Percentiles rank a stretch among this genome's conserved stretches.
Conservation (phyloP, 2,888 invertebrate species). For the Xylota sylvarum region DNA sequence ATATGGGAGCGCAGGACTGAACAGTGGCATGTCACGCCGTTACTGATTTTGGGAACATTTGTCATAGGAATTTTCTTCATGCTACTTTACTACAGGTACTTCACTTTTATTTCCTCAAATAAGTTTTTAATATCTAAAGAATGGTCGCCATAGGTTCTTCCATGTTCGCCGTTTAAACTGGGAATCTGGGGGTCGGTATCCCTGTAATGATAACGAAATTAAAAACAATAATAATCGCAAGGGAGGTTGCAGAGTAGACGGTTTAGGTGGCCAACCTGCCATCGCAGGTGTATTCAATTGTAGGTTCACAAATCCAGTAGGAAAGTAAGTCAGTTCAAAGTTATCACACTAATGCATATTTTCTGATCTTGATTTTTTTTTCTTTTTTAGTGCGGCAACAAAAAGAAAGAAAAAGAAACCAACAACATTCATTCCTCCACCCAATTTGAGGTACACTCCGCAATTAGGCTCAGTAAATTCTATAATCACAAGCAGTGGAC, state of each 20-base stretch:
- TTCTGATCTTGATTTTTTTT: neutral
- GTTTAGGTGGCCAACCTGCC: conserved; percentile 81
- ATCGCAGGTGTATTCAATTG: conserved; percentile 96
- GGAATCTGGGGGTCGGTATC: conserved; percentile 87
- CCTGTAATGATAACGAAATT: conserved; percentile 65
- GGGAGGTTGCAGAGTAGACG: conserved; percentile 43
- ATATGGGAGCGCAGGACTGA: conserved; percentile 85
- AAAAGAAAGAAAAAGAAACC: conserved; percentile 95
- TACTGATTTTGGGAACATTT: conserved; percentile 86
- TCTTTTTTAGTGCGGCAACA: conserved; percentile 82
- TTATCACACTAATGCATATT: neutral
- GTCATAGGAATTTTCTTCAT: conserved; percentile 88
- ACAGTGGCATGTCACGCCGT: conserved; percentile 86
- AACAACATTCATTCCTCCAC: conserved; percentile 94
- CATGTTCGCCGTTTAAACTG: conserved; percentile 92
- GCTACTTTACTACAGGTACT: conserved; percentile 89
- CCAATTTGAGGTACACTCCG: conserved; percentile 82
- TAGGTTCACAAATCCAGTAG: conserved; percentile 91
- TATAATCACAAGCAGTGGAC: conserved; percentile 78
- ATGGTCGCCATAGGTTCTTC: conserved; percentile 88
- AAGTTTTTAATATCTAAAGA: conserved; percentile 2
- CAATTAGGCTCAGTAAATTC: conserved; percentile 66
- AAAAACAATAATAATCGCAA: conserved; percentile 54
- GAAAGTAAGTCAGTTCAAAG: conserved; percentile 83
- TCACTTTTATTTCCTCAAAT: neutral